Evolutionary conservation across 2,113 vertebrate species (phyloP).

Genomic region (Chaenocephalus aceratus): DNA sequence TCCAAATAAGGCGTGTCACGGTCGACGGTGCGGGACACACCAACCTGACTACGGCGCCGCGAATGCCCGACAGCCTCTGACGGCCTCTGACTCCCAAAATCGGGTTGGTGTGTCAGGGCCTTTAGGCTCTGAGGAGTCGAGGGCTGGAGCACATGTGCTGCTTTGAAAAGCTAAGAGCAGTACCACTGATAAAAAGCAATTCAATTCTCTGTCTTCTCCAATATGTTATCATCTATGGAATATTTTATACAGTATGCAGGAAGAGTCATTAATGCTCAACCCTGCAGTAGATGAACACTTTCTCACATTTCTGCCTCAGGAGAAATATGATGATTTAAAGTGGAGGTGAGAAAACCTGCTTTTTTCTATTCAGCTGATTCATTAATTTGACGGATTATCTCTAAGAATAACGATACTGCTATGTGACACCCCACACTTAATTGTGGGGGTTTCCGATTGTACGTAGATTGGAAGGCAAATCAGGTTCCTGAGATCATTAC

Average conservation of each 20-base stretch:
- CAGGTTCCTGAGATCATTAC: no score
- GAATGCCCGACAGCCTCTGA: no score
- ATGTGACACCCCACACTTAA: neutral
- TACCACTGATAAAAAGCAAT: neutral
- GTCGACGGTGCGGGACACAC: no score
- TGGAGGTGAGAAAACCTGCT: slow-evolving; percentile 41
- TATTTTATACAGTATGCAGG: neutral
- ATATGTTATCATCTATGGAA: slow-evolving; percentile 19
- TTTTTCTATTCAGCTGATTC: neutral
- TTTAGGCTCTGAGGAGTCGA: slow-evolving; percentile 20
- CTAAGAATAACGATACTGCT: slow-evolving; percentile 10
- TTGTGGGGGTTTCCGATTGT: neutral
- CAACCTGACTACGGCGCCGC: no score
- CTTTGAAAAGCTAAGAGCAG: slow-evolving; percentile 31
- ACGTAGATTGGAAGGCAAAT: no score
- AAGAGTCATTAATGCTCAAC: slow-evolving; percentile 7
- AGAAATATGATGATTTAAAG: slow-evolving; percentile 45
- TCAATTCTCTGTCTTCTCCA: slow-evolving; percentile 3
- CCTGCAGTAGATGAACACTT: slow-evolving; percentile 35
- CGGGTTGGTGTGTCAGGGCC: no score
- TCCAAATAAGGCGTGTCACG: no score
- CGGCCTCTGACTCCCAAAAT: no score
- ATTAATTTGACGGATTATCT: slow-evolving; percentile 49
- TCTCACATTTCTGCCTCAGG: slow-evolving; percentile 39
- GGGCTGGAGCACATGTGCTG: slow-evolving; percentile 20